phyloP scores from a whole-genome alignment of 2,797 vertebrate species.

The Megalops cyprinoides region DNA sequence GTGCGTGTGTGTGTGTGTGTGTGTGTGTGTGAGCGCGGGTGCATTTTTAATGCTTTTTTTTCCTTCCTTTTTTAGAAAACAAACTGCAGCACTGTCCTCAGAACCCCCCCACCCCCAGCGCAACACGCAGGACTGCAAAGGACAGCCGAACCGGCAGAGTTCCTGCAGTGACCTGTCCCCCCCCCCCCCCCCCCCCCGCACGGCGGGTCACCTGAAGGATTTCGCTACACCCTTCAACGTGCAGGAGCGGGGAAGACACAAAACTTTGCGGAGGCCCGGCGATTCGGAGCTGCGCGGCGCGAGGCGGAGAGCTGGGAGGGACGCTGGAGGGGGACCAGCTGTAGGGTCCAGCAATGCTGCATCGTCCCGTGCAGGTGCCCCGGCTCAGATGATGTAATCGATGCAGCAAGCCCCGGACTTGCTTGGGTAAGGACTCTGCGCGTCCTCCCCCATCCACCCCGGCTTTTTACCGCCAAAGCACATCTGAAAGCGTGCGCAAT shows the following conservation, averaged over 20 bases:
- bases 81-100: conserved; percentile 1
- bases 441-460: conserved; percentile 26
- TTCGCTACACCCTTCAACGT: too few species aligned
- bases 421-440: conserved; percentile 67
- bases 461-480: conserved; percentile 41
- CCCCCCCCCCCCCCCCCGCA: not conserved
- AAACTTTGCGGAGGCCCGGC: too few species aligned
- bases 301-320: conserved; percentile 50
- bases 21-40: not conserved
- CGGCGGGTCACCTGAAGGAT: too few species aligned
- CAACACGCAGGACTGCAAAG: not conserved
- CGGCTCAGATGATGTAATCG: conserved; percentile 82
- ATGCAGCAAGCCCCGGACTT: conserved; percentile 83
- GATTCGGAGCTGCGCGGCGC: too few species aligned
- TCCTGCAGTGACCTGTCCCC: conserved; percentile 27
- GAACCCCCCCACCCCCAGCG: not conserved
- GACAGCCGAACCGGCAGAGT: not conserved
- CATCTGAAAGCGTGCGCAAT: conserved; percentile 29
- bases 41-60: not conserved
- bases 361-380: conserved; percentile 77
- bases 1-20: not conserved
- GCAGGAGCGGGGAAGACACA: too few species aligned
- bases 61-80: not conserved
- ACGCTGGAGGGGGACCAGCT: conserved; percentile 60
- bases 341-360: conserved; percentile 66